Percentiles rank a stretch among this genome's conserved stretches.
phyloP scores from a whole-genome alignment of 2,888 invertebrate species.

The Temnothorax unifasciatus region DNA sequence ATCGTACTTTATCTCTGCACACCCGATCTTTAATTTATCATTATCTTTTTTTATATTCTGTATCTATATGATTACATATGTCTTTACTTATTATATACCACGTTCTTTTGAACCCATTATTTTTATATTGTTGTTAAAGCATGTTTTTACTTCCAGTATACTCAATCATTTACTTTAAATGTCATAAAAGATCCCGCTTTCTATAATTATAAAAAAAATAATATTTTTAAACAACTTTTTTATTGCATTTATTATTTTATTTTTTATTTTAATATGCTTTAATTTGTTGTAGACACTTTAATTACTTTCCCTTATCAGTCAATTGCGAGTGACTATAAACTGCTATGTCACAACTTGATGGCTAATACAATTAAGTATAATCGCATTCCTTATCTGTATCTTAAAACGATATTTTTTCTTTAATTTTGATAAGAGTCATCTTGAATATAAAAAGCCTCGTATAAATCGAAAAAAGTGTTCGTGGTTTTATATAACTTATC shows the following conservation, averaged over 20 bases:
- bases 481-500: conserved; percentile 31
- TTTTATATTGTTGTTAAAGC: background rate
- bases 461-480: conserved; percentile 52
- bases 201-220: background rate
- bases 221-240: background rate
- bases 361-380: background rate
- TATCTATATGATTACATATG: background rate
- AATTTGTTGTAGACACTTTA: background rate
- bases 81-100: background rate
- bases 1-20: background rate
- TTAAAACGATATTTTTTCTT: conserved; percentile 22
- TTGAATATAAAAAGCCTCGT: conserved; percentile 13
- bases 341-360: background rate
- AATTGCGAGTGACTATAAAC: background rate
- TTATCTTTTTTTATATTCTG: background rate
- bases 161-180: background rate
- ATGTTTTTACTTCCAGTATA: background rate
- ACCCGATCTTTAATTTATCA: background rate
- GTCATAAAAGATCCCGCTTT: background rate
- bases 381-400: background rate
- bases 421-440: conserved; percentile 12
- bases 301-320: background rate
- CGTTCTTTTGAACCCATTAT: background rate
- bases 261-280: conserved; percentile 1
- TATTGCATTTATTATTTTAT: background rate